Percentiles rank a stretch among this genome's conserved stretches.
Evolutionary conservation across 2,888 invertebrate species (phyloP).

Genomic region (Atherix ibis): DNA sequence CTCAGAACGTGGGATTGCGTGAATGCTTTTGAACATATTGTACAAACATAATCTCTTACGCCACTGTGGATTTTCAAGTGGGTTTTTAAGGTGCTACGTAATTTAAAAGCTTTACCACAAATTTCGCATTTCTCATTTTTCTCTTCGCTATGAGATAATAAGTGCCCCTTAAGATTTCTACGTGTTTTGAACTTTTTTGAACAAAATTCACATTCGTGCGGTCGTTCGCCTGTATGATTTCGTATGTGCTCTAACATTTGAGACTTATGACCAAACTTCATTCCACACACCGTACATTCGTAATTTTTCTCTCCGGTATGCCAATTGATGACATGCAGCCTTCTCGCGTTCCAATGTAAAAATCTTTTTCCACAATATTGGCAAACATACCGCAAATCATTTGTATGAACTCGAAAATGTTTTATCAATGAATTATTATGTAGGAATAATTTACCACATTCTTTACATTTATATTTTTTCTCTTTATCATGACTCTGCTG

Average conservation of each 20-base stretch:
- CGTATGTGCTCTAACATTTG: not conserved
- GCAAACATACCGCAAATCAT: constrained; percentile 4
- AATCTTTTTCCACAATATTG: constrained; percentile 4
- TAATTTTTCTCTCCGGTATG: not conserved
- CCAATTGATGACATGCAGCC: not conserved
- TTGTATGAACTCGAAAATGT: constrained; percentile 7
- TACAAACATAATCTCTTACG: too few species aligned
- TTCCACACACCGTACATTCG: not conserved
- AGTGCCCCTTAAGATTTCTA: not conserved
- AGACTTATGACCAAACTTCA: not conserved
- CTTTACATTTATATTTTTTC: too few species aligned
- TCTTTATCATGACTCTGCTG: too few species aligned
- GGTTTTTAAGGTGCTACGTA: not conserved
- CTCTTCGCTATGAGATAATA: not conserved
- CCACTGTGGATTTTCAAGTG: not conserved
- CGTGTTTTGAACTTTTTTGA: not conserved
- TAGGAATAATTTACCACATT: constrained; percentile 7
- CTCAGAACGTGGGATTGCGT: too few species aligned
- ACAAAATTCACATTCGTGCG: not conserved
- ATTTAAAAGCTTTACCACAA: not conserved
- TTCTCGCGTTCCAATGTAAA: constrained; percentile 4
- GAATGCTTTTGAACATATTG: too few species aligned
- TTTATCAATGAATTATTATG: constrained; percentile 4
- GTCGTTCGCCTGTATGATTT: not conserved
- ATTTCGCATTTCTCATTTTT: not conserved